Conservation (phyloP, 1,140 invertebrate genomes). For the Conopomorpha cramerella region DNA sequence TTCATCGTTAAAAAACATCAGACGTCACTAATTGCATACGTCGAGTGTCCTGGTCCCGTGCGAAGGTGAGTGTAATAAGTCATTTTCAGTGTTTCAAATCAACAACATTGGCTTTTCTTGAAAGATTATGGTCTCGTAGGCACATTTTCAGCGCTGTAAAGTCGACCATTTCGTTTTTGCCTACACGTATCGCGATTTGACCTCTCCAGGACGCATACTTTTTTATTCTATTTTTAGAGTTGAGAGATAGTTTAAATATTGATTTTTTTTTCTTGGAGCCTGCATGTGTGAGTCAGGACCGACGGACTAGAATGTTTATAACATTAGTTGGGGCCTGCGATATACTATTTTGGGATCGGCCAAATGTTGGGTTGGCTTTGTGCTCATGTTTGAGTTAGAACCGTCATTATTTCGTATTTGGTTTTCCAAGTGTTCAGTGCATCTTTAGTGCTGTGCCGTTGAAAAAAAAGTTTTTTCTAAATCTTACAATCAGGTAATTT, state of each 20-base stretch:
- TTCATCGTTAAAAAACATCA: slow-evolving; percentile 38
- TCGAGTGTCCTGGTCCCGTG: slow-evolving; percentile 20
- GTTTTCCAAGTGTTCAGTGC: neutral
- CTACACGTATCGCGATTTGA: slow-evolving; percentile 11
- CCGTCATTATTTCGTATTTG: slow-evolving; percentile 11
- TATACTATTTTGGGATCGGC: slow-evolving; percentile 34
- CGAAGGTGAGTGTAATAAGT: slow-evolving; percentile 22
- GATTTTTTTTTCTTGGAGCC: slow-evolving; percentile 28
- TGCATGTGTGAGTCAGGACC: slow-evolving; percentile 19
- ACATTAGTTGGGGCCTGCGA: slow-evolving; percentile 28
- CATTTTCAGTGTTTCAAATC: slow-evolving; percentile 31
- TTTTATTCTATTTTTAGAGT: slow-evolving; percentile 17
- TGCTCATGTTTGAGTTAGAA: slow-evolving; percentile 26
- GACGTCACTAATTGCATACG: slow-evolving; percentile 35
- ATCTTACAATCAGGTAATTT: too few species aligned
- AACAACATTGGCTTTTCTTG: too few species aligned
- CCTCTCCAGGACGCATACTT: slow-evolving; percentile 3
- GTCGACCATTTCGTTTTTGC: slow-evolving; percentile 25
- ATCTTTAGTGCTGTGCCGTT: too few species aligned
- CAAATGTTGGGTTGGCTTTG: slow-evolving; percentile 37
- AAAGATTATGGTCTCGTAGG: too few species aligned
- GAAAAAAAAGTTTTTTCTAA: too few species aligned
- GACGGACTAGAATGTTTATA: slow-evolving; percentile 31
- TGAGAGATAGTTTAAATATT: slow-evolving; percentile 44
- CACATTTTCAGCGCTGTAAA: too few species aligned